These are phyloP conservation scores for Ellobius talpinus DNA, from an alignment of 2,113 vertebrate species.

Conservation along the genomic window DNA sequence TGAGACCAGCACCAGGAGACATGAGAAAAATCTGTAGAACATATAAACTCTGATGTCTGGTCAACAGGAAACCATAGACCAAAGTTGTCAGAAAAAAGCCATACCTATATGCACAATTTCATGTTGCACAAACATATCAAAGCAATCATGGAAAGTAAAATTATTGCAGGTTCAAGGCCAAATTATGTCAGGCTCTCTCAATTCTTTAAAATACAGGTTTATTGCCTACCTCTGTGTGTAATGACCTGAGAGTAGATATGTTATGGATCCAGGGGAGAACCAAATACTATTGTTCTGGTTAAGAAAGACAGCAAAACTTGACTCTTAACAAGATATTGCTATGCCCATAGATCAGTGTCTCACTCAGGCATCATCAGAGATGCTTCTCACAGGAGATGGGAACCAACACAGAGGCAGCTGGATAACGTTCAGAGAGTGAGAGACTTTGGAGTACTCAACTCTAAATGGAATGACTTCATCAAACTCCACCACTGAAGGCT, in stretches of 20 bases:
- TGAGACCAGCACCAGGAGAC: neutral
- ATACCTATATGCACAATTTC: neutral
- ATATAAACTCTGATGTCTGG: neutral
- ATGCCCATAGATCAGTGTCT: neutral
- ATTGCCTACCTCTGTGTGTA: neutral
- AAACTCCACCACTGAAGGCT: neutral
- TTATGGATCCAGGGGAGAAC: neutral
- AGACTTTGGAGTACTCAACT: neutral
- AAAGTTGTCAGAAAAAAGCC: neutral
- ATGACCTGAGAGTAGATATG: neutral
- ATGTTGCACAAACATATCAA: neutral
- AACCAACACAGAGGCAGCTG: neutral
- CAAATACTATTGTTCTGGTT: neutral
- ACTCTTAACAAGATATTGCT: neutral
- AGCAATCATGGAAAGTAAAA: neutral
- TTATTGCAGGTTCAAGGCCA: neutral
- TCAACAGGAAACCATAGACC: neutral
- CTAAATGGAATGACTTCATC: neutral
- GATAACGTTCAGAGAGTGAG: neutral
- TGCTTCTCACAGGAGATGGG: neutral
- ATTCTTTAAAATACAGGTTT: neutral
- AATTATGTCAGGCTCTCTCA: neutral
- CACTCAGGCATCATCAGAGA: neutral
- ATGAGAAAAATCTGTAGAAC: neutral
- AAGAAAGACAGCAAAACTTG: neutral